Evolutionary conservation across 2,113 vertebrate species (phyloP).

Genomic region (Campylomormyrus numenius): DNA sequence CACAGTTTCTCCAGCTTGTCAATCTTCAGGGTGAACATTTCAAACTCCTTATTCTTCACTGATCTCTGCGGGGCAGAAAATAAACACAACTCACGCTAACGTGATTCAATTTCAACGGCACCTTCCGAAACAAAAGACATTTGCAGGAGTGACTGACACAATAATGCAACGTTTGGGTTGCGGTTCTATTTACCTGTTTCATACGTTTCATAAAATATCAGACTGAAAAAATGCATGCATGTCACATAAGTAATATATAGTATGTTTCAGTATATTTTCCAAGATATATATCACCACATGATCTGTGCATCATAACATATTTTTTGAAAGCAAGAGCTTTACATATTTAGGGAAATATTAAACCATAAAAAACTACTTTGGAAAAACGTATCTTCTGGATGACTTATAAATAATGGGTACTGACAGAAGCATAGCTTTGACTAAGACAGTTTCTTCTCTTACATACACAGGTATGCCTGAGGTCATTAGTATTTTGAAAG

Average conservation of each 20-base stretch:
- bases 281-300: neutral
- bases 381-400: neutral
- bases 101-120: neutral
- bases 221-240: neutral
- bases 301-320: neutral
- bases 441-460: neutral
- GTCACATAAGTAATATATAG: neutral
- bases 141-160: neutral
- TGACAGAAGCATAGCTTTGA: neutral
- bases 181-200: neutral
- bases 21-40: conserved; percentile 85
- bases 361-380: neutral
- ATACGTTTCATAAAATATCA: neutral
- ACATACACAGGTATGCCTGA: neutral
- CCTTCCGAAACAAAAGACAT: neutral
- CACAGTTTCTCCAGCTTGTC: conserved; percentile 85
- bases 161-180: neutral
- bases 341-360: neutral
- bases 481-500: neutral
- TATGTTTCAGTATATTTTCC: neutral
- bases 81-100: neutral
- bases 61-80: conserved; percentile 42
- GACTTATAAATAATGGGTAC: neutral
- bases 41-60: conserved; percentile 73
- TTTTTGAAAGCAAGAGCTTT: neutral